Evolutionary conservation across 2,888 invertebrate species (phyloP).

Genomic region (Octonoba sinensis): DNA sequence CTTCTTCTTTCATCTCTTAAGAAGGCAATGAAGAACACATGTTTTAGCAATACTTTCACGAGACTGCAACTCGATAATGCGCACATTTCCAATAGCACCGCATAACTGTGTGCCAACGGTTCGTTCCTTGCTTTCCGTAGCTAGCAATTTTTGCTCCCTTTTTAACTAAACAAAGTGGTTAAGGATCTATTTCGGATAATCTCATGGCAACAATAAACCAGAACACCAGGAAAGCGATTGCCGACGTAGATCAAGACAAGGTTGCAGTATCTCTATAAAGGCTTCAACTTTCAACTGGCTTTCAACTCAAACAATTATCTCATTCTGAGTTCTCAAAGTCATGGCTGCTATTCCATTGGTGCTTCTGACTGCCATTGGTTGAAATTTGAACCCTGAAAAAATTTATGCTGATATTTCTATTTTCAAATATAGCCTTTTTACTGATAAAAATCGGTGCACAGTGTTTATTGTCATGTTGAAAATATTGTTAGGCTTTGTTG

Average conservation of each 20-base stretch:
- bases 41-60: constrained; percentile 39
- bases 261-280: constrained; percentile 6
- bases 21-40: constrained; percentile 10
- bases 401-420: constrained; percentile 52
- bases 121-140: constrained; percentile 57
- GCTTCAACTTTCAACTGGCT: too few relatives aligned
- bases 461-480: constrained; percentile 28
- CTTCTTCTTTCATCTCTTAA: constrained; percentile 2
- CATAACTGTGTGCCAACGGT: constrained; percentile 47
- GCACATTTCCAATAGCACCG: constrained; percentile 58
- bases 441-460: not conserved
- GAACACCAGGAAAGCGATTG: not conserved
- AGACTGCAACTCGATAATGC: constrained; percentile 59
- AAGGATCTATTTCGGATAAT: constrained; percentile 30
- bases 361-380: too few relatives aligned
- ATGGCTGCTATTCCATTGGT: too few relatives aligned
- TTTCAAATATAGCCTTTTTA: constrained; percentile 45
- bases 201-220: not conserved
- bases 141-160: constrained; percentile 44
- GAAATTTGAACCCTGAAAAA: not conserved
- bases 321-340: too few relatives aligned
- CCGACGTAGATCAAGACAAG: constrained; percentile 29
- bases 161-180: constrained; percentile 21
- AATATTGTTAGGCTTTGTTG: constrained; percentile 14
- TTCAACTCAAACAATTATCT: too few relatives aligned